Base-by-base conservation (phyloP, 2,113 vertebrate species). In the Elachura formosa region DNA sequence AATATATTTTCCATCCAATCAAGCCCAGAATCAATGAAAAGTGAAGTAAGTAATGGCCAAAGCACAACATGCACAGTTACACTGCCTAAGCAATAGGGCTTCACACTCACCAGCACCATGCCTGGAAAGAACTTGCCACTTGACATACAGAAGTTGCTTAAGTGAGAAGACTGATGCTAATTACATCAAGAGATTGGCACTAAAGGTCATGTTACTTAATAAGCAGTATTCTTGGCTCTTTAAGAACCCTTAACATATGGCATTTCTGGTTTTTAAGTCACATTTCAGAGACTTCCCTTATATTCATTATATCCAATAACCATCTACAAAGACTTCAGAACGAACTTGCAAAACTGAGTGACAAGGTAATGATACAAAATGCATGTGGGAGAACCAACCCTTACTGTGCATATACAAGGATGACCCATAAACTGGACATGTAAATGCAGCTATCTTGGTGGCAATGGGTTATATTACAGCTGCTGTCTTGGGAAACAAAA, bases 161-260 rank as follows among this genome's bases (percentile, higher is more conserved):
- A 95, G 52, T 46, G 62, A 93, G 33, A 94, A 91, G 89, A 72
- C 45, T 3, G 0, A 75, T 64, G 74, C 26, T 84, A 92, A 95
- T 89, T 81, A 87, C 73, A 82, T 91, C 73, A 92, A 94, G 73
- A 93, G 77, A 84, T 3, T 87, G 74, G 41, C 63, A 76, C 11
- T 13, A 87, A 95, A 95, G 94, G 73, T 91, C 77, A 68, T 28
- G 25, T 64, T 78, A 89, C 62, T 92, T 89, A 88, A 90, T 78
- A 84, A 11, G 68, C 3, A 3, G 43, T 54, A 46, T 73, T 91
- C 86, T 24, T 46, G 45, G 55, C 54, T 81, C 80, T 91, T 84
- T 69, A 71, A 92, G 68, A 94, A 95, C 66, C 79, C 81, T 92
- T 86, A 79, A 84, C 28, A 84, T 58, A 81, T 5, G 19, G 40